phyloP scores from a whole-genome alignment of 2,113 vertebrate genomes.

The Lampris incognitus region DNA sequence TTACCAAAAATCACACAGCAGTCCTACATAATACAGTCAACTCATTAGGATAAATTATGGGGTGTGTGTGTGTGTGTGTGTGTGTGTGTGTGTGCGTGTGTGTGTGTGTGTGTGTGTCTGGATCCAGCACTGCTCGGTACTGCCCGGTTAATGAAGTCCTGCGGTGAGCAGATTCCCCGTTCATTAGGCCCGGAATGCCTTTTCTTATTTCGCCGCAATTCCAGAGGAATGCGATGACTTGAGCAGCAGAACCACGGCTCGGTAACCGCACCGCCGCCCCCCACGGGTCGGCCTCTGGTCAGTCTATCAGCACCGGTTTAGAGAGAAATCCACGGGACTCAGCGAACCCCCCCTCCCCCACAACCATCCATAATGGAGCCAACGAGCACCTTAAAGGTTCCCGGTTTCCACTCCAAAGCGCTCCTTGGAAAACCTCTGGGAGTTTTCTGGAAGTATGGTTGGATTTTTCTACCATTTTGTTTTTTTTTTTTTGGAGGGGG shows the following conservation, averaged over 20 bases:
- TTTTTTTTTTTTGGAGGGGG: no score
- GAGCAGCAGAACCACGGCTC: background rate
- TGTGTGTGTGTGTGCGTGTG: background rate
- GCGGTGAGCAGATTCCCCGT: constrained; percentile 29
- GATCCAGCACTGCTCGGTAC: background rate
- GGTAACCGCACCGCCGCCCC: background rate
- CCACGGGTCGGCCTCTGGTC: background rate
- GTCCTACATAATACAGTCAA: constrained; percentile 28
- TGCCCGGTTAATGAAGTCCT: constrained; percentile 28
- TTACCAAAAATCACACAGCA: constrained; percentile 5
- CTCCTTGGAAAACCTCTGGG: no score
- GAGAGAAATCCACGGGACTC: no score
- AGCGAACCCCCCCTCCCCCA: no score
- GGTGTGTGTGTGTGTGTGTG: background rate
- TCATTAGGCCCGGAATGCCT: constrained; percentile 29
- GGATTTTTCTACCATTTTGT: no score
- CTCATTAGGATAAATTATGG: constrained; percentile 39
- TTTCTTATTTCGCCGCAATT: background rate
- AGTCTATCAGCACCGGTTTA: no score
- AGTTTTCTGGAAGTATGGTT: no score
- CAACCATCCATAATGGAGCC: no score
- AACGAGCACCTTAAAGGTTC: no score
- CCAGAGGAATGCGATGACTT: background rate
- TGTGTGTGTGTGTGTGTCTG: constrained; percentile 17
- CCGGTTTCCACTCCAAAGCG: no score